phyloP scores from a whole-genome alignment of 2,113 vertebrate genomes.

The Phrynosoma blainvillii region DNA sequence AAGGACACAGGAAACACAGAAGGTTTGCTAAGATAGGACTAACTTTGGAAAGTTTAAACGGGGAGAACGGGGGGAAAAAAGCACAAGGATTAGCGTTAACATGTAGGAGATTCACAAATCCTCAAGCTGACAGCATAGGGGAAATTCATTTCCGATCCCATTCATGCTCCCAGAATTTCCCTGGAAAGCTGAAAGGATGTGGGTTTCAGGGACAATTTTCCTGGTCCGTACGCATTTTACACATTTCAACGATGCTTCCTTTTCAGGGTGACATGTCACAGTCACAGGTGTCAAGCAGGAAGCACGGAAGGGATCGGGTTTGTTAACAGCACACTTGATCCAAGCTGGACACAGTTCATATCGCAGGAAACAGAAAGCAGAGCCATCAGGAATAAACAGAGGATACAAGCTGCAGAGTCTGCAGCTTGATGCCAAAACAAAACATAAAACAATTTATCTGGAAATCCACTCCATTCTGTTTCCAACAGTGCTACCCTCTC shows the following conservation, averaged over 20 bases:
- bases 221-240: not conserved
- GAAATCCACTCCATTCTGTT: not conserved
- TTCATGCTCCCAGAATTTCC: not conserved
- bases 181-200: not conserved
- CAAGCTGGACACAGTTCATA: constrained; percentile 17
- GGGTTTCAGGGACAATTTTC: not conserved
- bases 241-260: constrained; percentile 8
- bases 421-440: not conserved
- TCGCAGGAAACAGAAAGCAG: constrained; percentile 43
- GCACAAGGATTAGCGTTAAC: not conserved
- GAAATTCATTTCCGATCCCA: not conserved
- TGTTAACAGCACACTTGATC: constrained; percentile 23
- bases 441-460: no score
- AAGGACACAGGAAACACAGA: not conserved
- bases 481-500: not conserved
- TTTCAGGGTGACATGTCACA: constrained; percentile 24
- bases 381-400: constrained; percentile 18
- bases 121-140: not conserved
- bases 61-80: no score
- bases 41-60: not conserved
- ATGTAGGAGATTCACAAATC: not conserved
- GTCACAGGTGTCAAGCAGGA: constrained; percentile 26
- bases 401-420: not conserved
- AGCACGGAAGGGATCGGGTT: not conserved
- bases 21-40: not conserved